phyloP scores from a whole-genome alignment of 1,140 invertebrate species.

The Himalopsyche phryganea region DNA sequence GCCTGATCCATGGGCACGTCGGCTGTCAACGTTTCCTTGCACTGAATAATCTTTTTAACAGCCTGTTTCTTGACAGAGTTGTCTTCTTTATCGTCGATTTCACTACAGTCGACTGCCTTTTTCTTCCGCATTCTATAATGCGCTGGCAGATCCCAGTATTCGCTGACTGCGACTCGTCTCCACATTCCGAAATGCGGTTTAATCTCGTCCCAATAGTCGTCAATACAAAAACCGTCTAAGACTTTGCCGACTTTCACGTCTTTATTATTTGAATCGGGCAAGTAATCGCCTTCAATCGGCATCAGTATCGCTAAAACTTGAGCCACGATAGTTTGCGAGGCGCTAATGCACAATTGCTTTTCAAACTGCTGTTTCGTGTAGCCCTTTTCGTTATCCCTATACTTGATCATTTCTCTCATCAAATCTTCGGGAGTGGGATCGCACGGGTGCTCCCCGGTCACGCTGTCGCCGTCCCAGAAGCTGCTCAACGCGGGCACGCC shows the following conservation, averaged over 20 bases:
- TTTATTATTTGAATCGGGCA: not conserved
- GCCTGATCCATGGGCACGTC: conserved; percentile 1
- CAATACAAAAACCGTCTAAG: conserved; percentile 19
- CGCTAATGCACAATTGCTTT: conserved; percentile 1
- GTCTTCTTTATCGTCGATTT: conserved; percentile 6
- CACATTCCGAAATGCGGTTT: conserved; percentile 17
- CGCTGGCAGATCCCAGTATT: conserved; percentile 13
- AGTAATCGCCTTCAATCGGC: conserved; percentile 5
- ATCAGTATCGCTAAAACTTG: conserved; percentile 16
- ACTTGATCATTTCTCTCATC: conserved; percentile 9
- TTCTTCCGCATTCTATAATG: not conserved
- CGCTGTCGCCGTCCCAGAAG: not conserved
- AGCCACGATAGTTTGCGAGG: conserved; percentile 7
- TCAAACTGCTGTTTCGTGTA: conserved; percentile 11
- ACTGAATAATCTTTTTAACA: conserved; percentile 14
- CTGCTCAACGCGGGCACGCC: not conserved
- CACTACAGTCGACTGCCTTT: not conserved
- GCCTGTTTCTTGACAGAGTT: conserved; percentile 14
- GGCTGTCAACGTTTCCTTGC: conserved; percentile 1
- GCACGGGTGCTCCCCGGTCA: not conserved
- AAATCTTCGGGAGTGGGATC: conserved; percentile 16
- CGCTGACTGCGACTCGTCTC: conserved; percentile 14
- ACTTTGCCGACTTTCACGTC: conserved; percentile 14
- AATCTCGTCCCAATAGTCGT: conserved; percentile 21
- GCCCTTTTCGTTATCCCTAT: conserved; percentile 1